Base-by-base conservation (phyloP, 2,113 vertebrate genomes). In the Festucalex cinctus region DNA sequence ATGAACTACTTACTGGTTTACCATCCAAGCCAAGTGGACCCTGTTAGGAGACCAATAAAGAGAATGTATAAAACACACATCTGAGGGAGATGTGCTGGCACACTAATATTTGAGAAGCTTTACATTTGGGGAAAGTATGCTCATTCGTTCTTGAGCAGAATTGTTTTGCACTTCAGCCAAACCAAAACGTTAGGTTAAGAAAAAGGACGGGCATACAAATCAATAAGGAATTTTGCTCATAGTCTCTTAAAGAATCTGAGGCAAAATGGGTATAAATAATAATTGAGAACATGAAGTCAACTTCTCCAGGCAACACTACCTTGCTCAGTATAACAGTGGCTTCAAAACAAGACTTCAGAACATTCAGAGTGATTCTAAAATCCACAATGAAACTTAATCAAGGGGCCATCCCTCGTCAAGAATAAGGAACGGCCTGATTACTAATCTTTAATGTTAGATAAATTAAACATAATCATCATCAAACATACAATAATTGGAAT, bases 21-120 rank as follows among this genome's bases (percentile, higher is more conserved):
- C 96, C 96, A 82, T 98, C 96, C 91, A 98, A 85, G 77, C 96
- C 96, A 76, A 98, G 94, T 8, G 96, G 95, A 61, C 96, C 96
- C 96, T 98, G 77, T 66, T 20, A 2, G 32, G 77, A 73, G 20
- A 19, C 7, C 59, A 39, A 82, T 0, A 71, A 73, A 80, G 0
- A 69, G 20, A 70, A 61, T 46, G 65, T 6, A 57, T 16, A 9
- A 69, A 77, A 64, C 5, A 75, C 48, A 62, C n/a, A 62, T 61
- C 10, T 13, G 35, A 20, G 24, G 9, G n/a, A 58, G 14, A 16
- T 1, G 46, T 37, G 10, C n/a, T 2, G 24, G 71, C 63, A 20
- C 51, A 66, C 9, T 68, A 36, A 16, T 49, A 24, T 22, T 3
- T 20, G 61, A 44, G 0, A 51, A 63, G 26, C 56, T 62, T 19